Percentiles rank a stretch among this genome's conserved stretches.
Evolutionary conservation across 2,797 vertebrate genomes (phyloP).

Genomic region (Astyanax mexicanus): DNA sequence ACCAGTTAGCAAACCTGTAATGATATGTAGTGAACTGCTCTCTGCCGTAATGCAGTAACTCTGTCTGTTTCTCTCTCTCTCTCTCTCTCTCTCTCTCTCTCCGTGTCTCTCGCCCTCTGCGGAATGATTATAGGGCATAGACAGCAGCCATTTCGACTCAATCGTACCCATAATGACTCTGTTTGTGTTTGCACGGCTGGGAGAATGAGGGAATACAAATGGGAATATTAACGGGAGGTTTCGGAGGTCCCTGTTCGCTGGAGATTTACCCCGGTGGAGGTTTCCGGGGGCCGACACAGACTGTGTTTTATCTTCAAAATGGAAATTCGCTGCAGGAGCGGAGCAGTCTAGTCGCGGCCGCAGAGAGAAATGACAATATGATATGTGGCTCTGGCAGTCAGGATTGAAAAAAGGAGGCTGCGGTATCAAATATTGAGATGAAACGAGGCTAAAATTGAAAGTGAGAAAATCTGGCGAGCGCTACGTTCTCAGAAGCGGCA

Average conservation of each 20-base stretch:
- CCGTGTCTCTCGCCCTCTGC: background rate
- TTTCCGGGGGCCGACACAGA: slow-evolving; percentile 6
- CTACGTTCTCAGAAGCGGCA: background rate
- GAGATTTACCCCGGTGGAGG: background rate
- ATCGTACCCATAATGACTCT: slow-evolving; percentile 8
- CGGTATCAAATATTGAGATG: slow-evolving; percentile 1
- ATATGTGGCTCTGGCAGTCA: slow-evolving; percentile 16
- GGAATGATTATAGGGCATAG: slow-evolving; percentile 28
- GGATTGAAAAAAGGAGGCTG: slow-evolving; percentile 18
- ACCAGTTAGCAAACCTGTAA: slow-evolving; percentile 27
- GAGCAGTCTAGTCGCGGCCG: background rate
- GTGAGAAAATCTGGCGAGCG: slow-evolving; percentile 10
- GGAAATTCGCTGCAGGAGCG: slow-evolving; percentile 18
- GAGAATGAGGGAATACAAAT: slow-evolving; percentile 22
- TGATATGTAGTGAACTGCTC: slow-evolving; percentile 23
- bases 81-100: background rate
- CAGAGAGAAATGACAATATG: slow-evolving; percentile 21
- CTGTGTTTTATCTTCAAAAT: slow-evolving; percentile 3
- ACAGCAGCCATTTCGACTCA: slow-evolving; percentile 34
- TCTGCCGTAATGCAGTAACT: slow-evolving; percentile 31
- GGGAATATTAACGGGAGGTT: slow-evolving; percentile 31
- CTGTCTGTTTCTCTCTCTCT: slow-evolving; percentile 1
- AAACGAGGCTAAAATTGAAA: slow-evolving; percentile 26
- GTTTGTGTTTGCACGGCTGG: slow-evolving; percentile 9
- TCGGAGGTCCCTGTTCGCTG: slow-evolving; percentile 19